Percentiles rank a stretch among this genome's conserved stretches.
These are phyloP conservation scores for Noturus placidus DNA, from an alignment of 2,113 vertebrate species.

Conservation along the genomic window DNA sequence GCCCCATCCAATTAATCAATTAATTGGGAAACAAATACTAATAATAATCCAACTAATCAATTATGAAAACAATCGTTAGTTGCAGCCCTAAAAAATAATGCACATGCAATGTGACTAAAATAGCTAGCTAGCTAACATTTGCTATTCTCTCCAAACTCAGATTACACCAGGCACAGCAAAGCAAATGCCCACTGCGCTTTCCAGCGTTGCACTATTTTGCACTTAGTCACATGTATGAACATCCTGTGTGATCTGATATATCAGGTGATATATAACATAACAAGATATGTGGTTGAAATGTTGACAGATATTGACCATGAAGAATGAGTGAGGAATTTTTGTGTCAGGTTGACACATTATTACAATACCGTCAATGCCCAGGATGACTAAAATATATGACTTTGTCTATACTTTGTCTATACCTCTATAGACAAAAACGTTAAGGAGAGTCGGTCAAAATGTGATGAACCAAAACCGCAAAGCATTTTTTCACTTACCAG, in stretches of 20 bases:
- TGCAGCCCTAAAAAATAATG: not conserved
- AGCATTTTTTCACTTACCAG: conserved; percentile 76
- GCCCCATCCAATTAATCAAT: too few relatives aligned
- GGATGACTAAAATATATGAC: not conserved
- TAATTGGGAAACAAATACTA: too few relatives aligned
- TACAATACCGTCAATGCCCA: not conserved
- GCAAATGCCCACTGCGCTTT: not conserved
- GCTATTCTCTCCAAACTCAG: too few relatives aligned
- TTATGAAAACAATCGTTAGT: too few relatives aligned
- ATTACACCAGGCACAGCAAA: not conserved
- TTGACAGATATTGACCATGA: not conserved
- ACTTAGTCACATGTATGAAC: not conserved
- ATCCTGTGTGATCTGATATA: not conserved
- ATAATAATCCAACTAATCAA: too few relatives aligned
- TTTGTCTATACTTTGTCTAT: too few relatives aligned
- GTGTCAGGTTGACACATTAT: not conserved
- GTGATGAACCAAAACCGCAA: not conserved
- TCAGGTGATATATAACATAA: not conserved
- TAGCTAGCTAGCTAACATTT: too few relatives aligned
- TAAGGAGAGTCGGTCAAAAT: not conserved
- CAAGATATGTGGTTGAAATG: not conserved
- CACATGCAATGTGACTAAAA: not conserved
- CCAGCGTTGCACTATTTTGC: not conserved
- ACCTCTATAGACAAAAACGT: not conserved
- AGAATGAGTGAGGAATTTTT: not conserved